Evolutionary conservation across 2,888 invertebrate species (phyloP), one percentile per base, ranked within the genome.

Genomic region (Atherix ibis): DNA sequence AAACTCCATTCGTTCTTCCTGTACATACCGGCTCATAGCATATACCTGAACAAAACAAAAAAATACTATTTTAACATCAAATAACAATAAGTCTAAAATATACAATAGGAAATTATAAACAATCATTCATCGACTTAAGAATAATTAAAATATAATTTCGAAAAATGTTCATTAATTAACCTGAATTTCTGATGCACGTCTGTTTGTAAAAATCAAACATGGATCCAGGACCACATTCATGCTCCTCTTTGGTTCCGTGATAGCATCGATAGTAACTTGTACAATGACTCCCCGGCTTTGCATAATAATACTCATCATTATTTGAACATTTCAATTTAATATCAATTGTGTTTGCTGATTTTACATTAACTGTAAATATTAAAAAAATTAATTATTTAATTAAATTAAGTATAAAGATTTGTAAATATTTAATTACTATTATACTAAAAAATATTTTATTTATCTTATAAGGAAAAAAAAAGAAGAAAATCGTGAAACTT

Each of bases 21-120:
- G 66, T 63, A 48, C 72, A 73, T 26, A 70, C 59, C 10, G 70
- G 68, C 44, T 72, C 71, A 52, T 67, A 70, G 54, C 72, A 72
- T 16, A 65, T 62, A 31, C 68, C 69, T 50, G 28, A 14, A 39
- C 37, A 27, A 15, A n/a, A 5, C 34, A 18, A 24, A 19, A 22
- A 29, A 25, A 25, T 32, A 27, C n/a, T 5, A 4, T 32, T 14
- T 24, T n/a, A n/a, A n/a, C n/a, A n/a, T n/a, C n/a, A n/a, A n/a
- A n/a, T n/a, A n/a, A n/a, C n/a, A n/a, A n/a, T n/a, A n/a, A n/a
- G n/a, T n/a, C n/a, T n/a, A n/a, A n/a, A n/a, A n/a, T n/a, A n/a
- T n/a, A n/a, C n/a, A n/a, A n/a, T n/a, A n/a, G n/a, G n/a, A n/a
- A n/a, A n/a, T n/a, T n/a, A n/a, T n/a, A n/a, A n/a, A n/a, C n/a